These are phyloP conservation scores for Ormyrus labotus DNA, from an alignment of 2,888 invertebrate genomes.

Conservation along the genomic window DNA sequence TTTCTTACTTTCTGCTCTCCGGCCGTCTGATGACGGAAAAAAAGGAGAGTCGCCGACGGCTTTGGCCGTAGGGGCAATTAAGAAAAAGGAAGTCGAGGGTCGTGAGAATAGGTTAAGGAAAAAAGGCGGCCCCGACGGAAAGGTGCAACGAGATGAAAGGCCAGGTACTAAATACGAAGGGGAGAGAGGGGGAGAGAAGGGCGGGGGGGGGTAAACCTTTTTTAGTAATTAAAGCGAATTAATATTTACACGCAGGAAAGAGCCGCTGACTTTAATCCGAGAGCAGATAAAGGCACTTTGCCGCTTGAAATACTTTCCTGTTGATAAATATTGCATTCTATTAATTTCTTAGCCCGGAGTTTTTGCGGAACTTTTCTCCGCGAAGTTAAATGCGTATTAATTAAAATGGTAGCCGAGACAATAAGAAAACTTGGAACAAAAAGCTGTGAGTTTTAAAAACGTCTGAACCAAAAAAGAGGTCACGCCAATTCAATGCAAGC, in stretches of 20 bases:
- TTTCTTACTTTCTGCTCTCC: conserved; percentile 36
- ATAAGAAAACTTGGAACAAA: too few species aligned
- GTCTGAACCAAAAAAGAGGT: too few species aligned
- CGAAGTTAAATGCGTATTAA: too few species aligned
- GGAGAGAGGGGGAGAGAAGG: not conserved
- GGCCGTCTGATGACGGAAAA: conserved; percentile 19
- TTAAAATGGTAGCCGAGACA: too few species aligned
- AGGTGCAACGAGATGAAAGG: conserved; percentile 9
- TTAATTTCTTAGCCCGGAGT: too few species aligned
- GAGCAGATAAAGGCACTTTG: not conserved
- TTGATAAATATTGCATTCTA: too few species aligned
- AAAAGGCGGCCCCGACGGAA: not conserved
- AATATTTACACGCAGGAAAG: conserved; percentile 28
- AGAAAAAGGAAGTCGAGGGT: conserved; percentile 29
- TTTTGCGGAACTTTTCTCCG: too few species aligned
- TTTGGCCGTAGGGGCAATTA: conserved; percentile 39
- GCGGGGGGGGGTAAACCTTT: not conserved
- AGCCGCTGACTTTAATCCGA: not conserved
- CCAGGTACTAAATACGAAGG: not conserved
- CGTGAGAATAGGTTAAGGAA: conserved; percentile 41
- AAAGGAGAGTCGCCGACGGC: conserved; percentile 21
- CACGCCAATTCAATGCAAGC: not conserved
- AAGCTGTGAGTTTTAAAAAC: too few species aligned
- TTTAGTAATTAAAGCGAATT: conserved; percentile 48
- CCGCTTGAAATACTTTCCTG: not conserved